Evolutionary conservation across 2,797 vertebrate genomes (phyloP).

Genomic region (Hemibagrus guttatus): DNA sequence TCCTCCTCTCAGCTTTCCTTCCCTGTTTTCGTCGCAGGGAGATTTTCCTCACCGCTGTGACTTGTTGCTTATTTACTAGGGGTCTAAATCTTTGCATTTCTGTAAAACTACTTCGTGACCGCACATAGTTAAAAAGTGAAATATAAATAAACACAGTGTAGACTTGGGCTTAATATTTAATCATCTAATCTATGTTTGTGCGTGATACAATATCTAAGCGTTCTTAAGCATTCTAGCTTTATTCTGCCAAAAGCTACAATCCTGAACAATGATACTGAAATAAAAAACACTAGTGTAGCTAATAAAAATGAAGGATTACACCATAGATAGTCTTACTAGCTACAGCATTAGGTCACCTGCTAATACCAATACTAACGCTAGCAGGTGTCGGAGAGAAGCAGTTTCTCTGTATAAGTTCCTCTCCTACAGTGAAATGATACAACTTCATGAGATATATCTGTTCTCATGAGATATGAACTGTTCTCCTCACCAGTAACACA

Average conservation of each 20-base stretch:
- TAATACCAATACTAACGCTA: neutral
- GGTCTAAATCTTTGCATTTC: neutral
- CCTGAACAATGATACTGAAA: neutral
- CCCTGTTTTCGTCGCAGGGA: neutral
- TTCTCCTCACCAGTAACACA: conserved; percentile 23
- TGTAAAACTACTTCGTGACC: neutral
- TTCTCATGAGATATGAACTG: too few relatives aligned
- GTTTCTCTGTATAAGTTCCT: neutral
- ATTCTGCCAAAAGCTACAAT: neutral
- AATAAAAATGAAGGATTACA: neutral
- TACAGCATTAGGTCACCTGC: neutral
- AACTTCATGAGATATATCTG: neutral
- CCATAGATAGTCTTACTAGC: neutral
- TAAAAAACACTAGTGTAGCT: neutral
- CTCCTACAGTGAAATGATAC: neutral
- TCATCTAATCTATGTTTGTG: neutral
- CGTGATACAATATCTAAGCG: neutral
- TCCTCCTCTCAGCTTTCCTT: neutral
- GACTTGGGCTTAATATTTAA: neutral
- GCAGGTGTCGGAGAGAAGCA: neutral
- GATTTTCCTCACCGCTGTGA: neutral
- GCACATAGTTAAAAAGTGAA: neutral
- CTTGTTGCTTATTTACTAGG: neutral
- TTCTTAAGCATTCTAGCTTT: neutral
- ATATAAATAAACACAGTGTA: neutral